Evolutionary conservation across 2,888 invertebrate species (phyloP), one percentile per base, ranked within the genome.

Genomic region (Argynnis bischoffii): DNA sequence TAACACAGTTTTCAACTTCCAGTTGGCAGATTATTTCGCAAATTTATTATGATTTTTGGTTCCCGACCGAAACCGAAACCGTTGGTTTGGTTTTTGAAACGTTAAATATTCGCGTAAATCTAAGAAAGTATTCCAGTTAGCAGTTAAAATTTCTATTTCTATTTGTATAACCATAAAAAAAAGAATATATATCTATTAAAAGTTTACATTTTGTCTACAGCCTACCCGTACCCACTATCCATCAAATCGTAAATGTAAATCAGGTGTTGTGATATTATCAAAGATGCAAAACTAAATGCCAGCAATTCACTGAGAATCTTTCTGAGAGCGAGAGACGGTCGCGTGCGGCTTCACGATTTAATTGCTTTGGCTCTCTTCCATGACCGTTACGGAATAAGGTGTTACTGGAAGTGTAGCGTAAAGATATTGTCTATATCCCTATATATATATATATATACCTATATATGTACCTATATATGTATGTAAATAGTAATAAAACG

Each of bases 301-400:
- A 64, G 67, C 68, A 59, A 64, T 71, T 64, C 63, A 64, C 64
- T 69, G 63, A 63, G 59, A 67, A 60, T 60, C 55, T 66, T 70
- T 65, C 73, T 75, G 77, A 79, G 78, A 75, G 72, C 78, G 73
- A 60, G 72, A 72, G 76, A 76, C 74, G 77, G 77, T 78, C 78
- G 79, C 82, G 85, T 79, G 83, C 79, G 81, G 84, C 81, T 82
- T 80, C 81, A 79, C 81, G 79, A 81, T 87, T 86, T 90, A 91
- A 91, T 91, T 90, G 89, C 86, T 88, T 88, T 90, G 90, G 90
- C 90, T 79, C 83, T 81, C 81, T 85, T 86, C 89, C 90, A 90
- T 80, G 76, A 73, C 78, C 72, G 74, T 74, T 76, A 76, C 75
- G 66, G 78, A 74, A 69, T 76, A 75, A 72, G 65, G 57, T 69